Evolutionary conservation across 2,888 invertebrate species (phyloP).

Genomic region (Rhagonycha fulva): DNA sequence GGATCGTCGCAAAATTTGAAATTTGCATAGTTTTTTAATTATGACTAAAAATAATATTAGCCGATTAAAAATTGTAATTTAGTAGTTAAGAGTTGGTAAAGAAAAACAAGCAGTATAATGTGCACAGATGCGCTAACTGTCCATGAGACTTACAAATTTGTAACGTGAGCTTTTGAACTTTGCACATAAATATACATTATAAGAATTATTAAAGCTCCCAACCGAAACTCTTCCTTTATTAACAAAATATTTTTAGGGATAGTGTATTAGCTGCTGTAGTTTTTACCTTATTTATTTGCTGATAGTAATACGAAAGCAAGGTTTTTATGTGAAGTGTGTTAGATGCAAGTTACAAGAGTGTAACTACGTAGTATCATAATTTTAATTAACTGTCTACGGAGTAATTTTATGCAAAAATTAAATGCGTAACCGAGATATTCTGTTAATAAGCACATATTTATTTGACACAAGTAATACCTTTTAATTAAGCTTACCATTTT

Average conservation of each 20-base stretch:
- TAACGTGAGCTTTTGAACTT: slow-evolving; percentile 27
- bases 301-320: neutral
- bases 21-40: neutral
- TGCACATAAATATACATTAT: slow-evolving; percentile 34
- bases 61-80: neutral
- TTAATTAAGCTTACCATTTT: too few species aligned
- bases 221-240: slow-evolving; percentile 11
- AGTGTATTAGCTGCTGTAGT: neutral
- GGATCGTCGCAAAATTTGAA: neutral
- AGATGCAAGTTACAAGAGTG: neutral
- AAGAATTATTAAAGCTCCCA: slow-evolving; percentile 34
- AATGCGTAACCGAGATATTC: neutral
- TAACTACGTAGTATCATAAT: neutral
- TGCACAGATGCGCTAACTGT: slow-evolving; percentile 19
- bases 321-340: neutral
- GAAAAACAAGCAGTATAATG: slow-evolving; percentile 17
- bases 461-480: neutral
- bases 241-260: neutral
- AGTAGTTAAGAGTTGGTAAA: slow-evolving; percentile 4
- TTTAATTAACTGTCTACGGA: neutral
- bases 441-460: neutral
- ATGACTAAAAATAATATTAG: neutral
- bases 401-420: neutral
- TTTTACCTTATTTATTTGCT: neutral
- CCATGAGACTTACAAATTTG: slow-evolving; percentile 7